Conservation (phyloP, 2,113 vertebrate genomes). For the Nothobranchius kuhntae region DNA sequence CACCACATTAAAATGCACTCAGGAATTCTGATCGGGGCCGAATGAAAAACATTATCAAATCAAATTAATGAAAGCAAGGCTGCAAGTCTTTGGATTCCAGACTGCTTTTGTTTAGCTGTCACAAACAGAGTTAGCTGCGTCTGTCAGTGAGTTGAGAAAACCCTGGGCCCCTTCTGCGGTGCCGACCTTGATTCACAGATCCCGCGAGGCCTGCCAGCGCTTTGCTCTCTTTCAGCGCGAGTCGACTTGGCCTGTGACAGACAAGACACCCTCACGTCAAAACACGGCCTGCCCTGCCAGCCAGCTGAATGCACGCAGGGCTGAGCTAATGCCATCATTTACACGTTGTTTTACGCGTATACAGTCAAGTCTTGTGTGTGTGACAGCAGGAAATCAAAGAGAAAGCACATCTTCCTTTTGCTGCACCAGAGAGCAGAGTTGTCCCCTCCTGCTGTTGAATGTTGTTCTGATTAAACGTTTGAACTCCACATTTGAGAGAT, state of each 20-base stretch:
- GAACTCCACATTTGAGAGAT: conserved; percentile 16
- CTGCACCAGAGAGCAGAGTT: conserved; percentile 20
- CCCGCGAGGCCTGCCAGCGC: conserved; percentile 63
- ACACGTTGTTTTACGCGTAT: background rate
- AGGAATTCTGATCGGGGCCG: conserved; percentile 45
- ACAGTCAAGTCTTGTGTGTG: conserved; percentile 9
- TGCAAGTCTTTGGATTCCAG: conserved; percentile 47
- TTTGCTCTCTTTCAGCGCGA: conserved; percentile 68
- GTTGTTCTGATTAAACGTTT: background rate
- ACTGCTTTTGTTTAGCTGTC: conserved; percentile 63
- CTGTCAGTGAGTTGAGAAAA: conserved; percentile 67
- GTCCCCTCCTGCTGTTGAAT: conserved; percentile 7
- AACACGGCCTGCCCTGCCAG: conserved; percentile 64
- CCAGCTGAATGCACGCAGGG: conserved; percentile 30
- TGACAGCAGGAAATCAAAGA: conserved; percentile 37
- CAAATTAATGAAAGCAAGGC: conserved; percentile 60
- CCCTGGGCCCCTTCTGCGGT: conserved; percentile 55
- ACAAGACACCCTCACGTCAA: conserved; percentile 67
- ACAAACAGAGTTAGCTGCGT: conserved; percentile 66
- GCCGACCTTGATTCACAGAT: conserved; percentile 60
- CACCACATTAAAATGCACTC: conserved; percentile 57
- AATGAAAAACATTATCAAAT: conserved; percentile 60
- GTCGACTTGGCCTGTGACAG: conserved; percentile 65
- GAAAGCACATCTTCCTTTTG: conserved; percentile 6
- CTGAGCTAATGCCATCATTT: background rate